Percentiles rank a stretch among this genome's conserved stretches.
These are phyloP conservation scores for Akabosia matsudoensis DNA, from an alignment of 1,140 invertebrate genomes.

Conservation along the genomic window DNA sequence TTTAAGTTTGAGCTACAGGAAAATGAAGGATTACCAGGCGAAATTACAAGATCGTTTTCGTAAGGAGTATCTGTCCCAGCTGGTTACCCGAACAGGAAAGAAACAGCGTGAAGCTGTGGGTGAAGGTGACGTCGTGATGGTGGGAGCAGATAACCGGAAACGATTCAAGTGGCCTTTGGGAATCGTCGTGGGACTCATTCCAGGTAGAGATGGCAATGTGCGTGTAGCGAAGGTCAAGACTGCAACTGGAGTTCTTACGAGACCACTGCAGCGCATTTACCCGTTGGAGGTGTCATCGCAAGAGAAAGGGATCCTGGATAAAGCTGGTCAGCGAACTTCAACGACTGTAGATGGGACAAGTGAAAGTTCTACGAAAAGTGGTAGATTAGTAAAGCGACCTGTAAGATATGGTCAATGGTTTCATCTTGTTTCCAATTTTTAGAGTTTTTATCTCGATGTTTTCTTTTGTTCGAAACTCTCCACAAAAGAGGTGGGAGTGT, in stretches of 20 bases:
- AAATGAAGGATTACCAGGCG: not conserved
- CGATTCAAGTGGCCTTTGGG: not conserved
- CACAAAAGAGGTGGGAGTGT: not conserved
- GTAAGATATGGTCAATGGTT: not conserved
- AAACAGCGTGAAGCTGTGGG: not conserved
- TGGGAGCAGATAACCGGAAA: constrained; percentile 2
- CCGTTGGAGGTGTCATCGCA: not conserved
- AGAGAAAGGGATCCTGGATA: not conserved
- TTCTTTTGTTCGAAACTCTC: not conserved
- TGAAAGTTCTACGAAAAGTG: not conserved
- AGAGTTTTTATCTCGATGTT: not conserved
- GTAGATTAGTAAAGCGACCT: not conserved
- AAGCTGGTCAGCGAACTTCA: not conserved
- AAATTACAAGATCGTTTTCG: not conserved
- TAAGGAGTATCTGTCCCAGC: not conserved
- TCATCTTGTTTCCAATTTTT: not conserved
- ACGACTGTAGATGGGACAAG: not conserved
- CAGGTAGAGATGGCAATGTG: not conserved
- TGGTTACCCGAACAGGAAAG: not conserved
- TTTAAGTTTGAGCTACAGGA: not conserved
- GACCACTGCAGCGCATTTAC: not conserved
- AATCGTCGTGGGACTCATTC: not conserved
- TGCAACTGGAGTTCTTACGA: not conserved
- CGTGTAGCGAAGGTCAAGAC: constrained; percentile 4
- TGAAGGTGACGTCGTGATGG: not conserved